Conservation (phyloP, 2,797 vertebrate genomes). For the Cryptoblepharus egeriae region DNA sequence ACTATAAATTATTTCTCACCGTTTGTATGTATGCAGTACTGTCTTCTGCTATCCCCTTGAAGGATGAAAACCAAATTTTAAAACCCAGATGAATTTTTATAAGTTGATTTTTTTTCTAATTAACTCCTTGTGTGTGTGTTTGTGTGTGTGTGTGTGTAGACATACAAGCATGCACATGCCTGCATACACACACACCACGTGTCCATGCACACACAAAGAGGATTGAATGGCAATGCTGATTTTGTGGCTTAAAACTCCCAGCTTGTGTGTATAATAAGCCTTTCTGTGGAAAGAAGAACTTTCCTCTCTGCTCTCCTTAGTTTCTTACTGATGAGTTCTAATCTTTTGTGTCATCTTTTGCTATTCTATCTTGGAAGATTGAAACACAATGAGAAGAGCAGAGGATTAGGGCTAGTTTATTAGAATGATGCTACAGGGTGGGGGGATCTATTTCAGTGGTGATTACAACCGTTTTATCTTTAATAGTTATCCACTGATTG, state of each 20-base stretch:
- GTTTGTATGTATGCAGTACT: constrained; percentile 56
- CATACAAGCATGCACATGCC: constrained; percentile 33
- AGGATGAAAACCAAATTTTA: constrained; percentile 21
- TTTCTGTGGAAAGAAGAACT: constrained; percentile 47
- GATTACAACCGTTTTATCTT: constrained; percentile 54
- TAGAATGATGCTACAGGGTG: constrained; percentile 46
- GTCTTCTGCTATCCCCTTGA: constrained; percentile 61
- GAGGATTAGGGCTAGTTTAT: constrained; percentile 48
- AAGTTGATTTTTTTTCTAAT: constrained; percentile 60
- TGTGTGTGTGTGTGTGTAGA: no score
- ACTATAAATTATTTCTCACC: constrained; percentile 76
- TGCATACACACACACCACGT: no score
- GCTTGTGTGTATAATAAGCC: constrained; percentile 34
- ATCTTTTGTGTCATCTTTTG: constrained; percentile 49
- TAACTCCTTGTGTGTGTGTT: constrained; percentile 41
- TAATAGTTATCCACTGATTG: constrained; percentile 50
- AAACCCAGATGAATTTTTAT: background rate
- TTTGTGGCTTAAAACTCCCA: constrained; percentile 19
- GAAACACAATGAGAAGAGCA: constrained; percentile 52
- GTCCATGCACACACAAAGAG: background rate
- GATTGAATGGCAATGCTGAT: background rate
- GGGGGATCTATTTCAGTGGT: constrained; percentile 48
- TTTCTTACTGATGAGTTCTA: constrained; percentile 44
- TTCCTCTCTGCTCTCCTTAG: constrained; percentile 39
- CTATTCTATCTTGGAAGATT: constrained; percentile 41